Conservation (phyloP, 2,888 invertebrate species). For the Lepidonotus clava region DNA sequence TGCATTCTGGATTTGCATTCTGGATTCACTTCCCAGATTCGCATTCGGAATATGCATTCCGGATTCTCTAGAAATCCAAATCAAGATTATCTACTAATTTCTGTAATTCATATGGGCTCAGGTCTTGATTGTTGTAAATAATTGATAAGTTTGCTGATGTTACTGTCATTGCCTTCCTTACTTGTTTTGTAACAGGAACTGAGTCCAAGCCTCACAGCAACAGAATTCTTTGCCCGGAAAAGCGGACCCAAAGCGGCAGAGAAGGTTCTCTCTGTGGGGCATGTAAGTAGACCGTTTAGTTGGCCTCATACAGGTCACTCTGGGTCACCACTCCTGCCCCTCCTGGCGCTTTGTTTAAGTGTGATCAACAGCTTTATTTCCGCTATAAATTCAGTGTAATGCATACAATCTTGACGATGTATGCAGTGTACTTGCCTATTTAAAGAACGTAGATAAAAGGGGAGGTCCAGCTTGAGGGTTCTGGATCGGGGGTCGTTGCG, state of each 20-base stretch:
- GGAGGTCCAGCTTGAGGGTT: too few species aligned
- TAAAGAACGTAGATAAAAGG: background rate
- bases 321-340: background rate
- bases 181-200: background rate
- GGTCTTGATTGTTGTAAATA: background rate
- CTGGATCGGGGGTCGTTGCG: too few species aligned
- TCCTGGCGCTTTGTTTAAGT: background rate
- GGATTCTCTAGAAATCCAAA: background rate
- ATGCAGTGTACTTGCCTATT: background rate
- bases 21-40: background rate
- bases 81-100: background rate
- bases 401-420: background rate
- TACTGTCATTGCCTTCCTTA: background rate
- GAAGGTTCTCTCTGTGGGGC: background rate
- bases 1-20: background rate
- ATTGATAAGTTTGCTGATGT: too few species aligned
- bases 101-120: background rate
- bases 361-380: too few species aligned
- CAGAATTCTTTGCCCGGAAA: slow-evolving; percentile 29
- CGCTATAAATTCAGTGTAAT: too few species aligned
- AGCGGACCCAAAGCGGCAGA: slow-evolving; percentile 25
- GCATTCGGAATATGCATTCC: background rate
- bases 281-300: background rate
- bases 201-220: slow-evolving; percentile 20
- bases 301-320: background rate